A percentile compares a stretch with the other conserved stretches of the same genome.
These are phyloP conservation scores for Orussus abietinus DNA, from an alignment of 1,140 invertebrate species.

Conservation along the genomic window DNA sequence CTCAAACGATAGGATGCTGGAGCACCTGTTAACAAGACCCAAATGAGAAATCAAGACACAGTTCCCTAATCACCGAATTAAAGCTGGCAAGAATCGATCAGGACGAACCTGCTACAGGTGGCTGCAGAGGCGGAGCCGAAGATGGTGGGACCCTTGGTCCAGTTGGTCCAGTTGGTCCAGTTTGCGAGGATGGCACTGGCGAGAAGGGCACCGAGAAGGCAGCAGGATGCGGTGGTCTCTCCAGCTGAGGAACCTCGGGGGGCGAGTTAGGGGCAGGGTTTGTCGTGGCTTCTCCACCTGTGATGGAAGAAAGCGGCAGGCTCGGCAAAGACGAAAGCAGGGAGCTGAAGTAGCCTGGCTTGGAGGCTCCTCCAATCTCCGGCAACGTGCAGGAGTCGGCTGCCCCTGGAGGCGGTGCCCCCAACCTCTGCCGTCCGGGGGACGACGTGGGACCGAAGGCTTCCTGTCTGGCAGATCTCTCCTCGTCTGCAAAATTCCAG, in stretches of 20 bases:
- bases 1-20: slow-evolving; percentile 43
- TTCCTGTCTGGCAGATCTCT: slow-evolving; percentile 3
- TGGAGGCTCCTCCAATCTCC: slow-evolving; percentile 3
- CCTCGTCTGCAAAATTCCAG: too few species aligned
- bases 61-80: slow-evolving; percentile 13
- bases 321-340: slow-evolving; percentile 46
- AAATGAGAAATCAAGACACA: slow-evolving; percentile 8
- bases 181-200: slow-evolving; percentile 10
- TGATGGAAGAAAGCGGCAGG: slow-evolving; percentile 36
- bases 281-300: slow-evolving; percentile 16
- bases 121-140: slow-evolving; percentile 5
- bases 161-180: slow-evolving; percentile 9
- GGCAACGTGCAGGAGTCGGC: neutral
- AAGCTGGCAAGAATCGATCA: slow-evolving; percentile 13
- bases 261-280: slow-evolving; percentile 1
- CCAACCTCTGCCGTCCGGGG: slow-evolving; percentile 10
- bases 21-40: slow-evolving; percentile 23
- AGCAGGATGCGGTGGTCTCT: slow-evolving; percentile 17
- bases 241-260: neutral
- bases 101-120: slow-evolving; percentile 13
- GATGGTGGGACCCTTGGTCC: slow-evolving; percentile 2
- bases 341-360: slow-evolving; percentile 41
- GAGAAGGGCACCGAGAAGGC: slow-evolving; percentile 8
- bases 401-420: neutral
- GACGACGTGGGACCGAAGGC: slow-evolving; percentile 9